Evolutionary conservation across 2,797 vertebrate species (phyloP), one percentile per base, ranked within the genome.

Genomic region (Sitta carolinensis): DNA sequence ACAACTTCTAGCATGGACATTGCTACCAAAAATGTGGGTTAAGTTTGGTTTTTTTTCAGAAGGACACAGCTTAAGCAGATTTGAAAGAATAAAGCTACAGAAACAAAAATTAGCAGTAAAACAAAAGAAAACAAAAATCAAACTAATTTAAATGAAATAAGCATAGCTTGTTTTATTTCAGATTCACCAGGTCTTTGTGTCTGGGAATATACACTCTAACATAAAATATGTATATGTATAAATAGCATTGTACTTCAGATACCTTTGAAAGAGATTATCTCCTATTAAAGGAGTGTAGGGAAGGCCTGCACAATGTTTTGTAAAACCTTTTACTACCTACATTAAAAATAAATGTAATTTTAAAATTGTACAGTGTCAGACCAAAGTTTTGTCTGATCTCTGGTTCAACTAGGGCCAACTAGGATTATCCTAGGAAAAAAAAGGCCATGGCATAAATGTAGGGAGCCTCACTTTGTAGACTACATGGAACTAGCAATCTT

Each of bases 31-130:
- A 23, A 21, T 1, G 2, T 29, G 16, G 36, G 7, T 62, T 70
- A 70, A 17, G 3, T 11, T 63, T 77, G 69, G 69, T 82, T 73
- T 89, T 80, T 84, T 38, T 87, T n/a, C 47, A 86, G 36, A 89
- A 94, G 45, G 57, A 50, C 57, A 82, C 8, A 87, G 81, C 84
- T 93, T 85, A 94, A 95, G 93, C 92, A 94, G 36, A 84, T 84
- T 90, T 87, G 68, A 91, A 96, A 94, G 32, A 43, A 62, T 96
- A 83, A 94, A 90, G 80, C 77, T 92, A 77, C 42, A 54, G 27
- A 88, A 96, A 92, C 64, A 51, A 93, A 94, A 91, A 88, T 40
- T 22, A 81, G 82, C 87, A 70, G 18, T 75, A 50, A 89, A 80
- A 63, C 34, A 89, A 90, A 90, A 62, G 30, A 81, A 84, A 75